These are phyloP conservation scores for Panopea generosa DNA, from an alignment of 2,888 invertebrate species.

Conservation along the genomic window DNA sequence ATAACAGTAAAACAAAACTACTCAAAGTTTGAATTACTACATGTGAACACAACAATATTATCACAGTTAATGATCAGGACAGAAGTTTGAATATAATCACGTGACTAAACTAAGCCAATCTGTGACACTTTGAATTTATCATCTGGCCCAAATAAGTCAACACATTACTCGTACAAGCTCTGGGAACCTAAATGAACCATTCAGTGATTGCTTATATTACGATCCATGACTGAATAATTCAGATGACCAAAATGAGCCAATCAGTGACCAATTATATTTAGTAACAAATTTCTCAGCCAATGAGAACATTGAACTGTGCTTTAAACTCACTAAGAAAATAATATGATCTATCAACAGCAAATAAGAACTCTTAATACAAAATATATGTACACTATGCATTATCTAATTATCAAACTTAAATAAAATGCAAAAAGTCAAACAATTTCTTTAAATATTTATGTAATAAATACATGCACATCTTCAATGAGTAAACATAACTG, in stretches of 20 bases:
- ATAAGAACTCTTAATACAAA: conserved; percentile 27
- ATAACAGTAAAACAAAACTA: not conserved
- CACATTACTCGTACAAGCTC: no score
- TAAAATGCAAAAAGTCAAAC: conserved; percentile 40
- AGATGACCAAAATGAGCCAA: not conserved
- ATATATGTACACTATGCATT: conserved; percentile 50
- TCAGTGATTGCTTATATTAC: not conserved
- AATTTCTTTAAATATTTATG: not conserved
- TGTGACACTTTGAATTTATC: not conserved
- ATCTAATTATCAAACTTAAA: conserved; percentile 16
- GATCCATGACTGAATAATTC: not conserved
- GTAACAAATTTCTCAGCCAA: conserved; percentile 20
- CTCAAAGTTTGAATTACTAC: not conserved
- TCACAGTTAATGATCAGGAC: conserved; percentile 55
- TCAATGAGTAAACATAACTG: no score
- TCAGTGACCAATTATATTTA: conserved; percentile 7
- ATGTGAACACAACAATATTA: conserved; percentile 45
- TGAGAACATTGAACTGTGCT: conserved; percentile 17
- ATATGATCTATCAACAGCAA: conserved; percentile 33
- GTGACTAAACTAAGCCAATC: conserved; percentile 26
- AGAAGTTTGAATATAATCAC: conserved; percentile 26
- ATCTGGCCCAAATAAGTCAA: not conserved
- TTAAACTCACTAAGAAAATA: conserved; percentile 36
- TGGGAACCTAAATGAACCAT: conserved; percentile 25
- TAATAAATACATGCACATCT: conserved; percentile 31